Conservation (phyloP, 2,113 vertebrate species). For the Nipponia nippon region DNA sequence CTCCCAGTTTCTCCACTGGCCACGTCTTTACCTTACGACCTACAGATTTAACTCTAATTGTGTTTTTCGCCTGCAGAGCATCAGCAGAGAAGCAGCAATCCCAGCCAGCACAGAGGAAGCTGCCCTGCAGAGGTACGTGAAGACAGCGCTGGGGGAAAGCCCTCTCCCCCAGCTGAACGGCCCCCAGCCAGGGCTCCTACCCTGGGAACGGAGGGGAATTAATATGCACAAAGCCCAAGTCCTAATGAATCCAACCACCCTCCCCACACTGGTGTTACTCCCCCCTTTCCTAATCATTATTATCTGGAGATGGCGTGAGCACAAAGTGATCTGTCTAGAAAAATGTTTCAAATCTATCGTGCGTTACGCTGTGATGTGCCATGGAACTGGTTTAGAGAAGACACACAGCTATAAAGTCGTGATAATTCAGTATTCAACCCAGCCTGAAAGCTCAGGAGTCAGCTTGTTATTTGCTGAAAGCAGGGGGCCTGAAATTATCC, state of each 20-base stretch:
- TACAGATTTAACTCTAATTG: neutral
- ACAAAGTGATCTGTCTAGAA: conserved; percentile 11
- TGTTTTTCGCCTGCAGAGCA: neutral
- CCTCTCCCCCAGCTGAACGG: neutral
- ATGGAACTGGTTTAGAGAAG: conserved; percentile 5
- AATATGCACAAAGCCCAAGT: neutral
- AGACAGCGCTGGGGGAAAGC: neutral
- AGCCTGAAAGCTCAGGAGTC: conserved; percentile 16
- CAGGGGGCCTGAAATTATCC: conserved; percentile 56
- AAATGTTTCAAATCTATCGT: neutral
- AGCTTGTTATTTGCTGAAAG: conserved; percentile 46
- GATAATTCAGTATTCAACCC: conserved; percentile 43
- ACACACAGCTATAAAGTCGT: neutral
- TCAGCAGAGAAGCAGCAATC: neutral
- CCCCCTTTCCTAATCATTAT: neutral
- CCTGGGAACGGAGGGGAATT: neutral
- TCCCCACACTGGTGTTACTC: neutral
- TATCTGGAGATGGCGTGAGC: neutral
- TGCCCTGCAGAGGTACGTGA: neutral
- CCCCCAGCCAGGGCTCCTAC: neutral
- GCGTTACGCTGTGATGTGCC: neutral
- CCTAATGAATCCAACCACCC: neutral
- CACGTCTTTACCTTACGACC: neutral
- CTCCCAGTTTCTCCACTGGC: neutral
- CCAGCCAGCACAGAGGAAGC: neutral